Base-by-base conservation (phyloP, 53 echinoderm and acorn worm species). In the Apostichopus leukothele region DNA sequence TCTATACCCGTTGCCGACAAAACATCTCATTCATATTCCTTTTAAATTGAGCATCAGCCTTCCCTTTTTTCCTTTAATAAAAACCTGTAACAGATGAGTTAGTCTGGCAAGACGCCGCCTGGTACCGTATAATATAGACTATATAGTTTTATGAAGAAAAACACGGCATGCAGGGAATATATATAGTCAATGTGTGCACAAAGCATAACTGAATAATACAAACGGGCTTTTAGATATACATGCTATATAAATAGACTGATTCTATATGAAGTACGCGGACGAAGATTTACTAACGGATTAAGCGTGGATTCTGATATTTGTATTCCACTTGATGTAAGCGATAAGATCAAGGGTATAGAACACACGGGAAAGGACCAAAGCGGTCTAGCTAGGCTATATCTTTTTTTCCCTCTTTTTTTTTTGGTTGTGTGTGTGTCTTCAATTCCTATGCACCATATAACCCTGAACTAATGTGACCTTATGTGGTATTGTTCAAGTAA, bases 271-370 rank as follows among this genome's bases (percentile, higher is more conserved):
- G 71, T 16, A 71, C 13, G 18, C 71, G 71, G 71, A 19, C 20
- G 60, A 81, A 81, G 60, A 54, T 53, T 81, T 18, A 79, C 79
- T 19, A 79, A 79, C 6, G 79, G 79, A 53, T 79, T 53, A 79
- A 79, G 50, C 51, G 18, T 59, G 60, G 50, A 55, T 81, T 20
- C 16, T 81, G 54, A 54, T 59, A 59, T 81, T 51, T 81, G 71
- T 71, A 71, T 18, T 71, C 71, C 71, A 18, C 71, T 71, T n/a
- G 18, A 71, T 71, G 71, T 19, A 71, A 71, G 20, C n/a, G n/a
- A n/a, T 6, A 71, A 19, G 14, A 71, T 71, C 71, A 71, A 71
- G 71, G 71, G 71, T 71, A 19, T 4, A n/a, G 18, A 6, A n/a
- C 71, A 71, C 6, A 6, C 16, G 71, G 20, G 18, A 71, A 19